Evolutionary conservation across 2,113 vertebrate species (phyloP).

Genomic region (Spea multiplicata): DNA sequence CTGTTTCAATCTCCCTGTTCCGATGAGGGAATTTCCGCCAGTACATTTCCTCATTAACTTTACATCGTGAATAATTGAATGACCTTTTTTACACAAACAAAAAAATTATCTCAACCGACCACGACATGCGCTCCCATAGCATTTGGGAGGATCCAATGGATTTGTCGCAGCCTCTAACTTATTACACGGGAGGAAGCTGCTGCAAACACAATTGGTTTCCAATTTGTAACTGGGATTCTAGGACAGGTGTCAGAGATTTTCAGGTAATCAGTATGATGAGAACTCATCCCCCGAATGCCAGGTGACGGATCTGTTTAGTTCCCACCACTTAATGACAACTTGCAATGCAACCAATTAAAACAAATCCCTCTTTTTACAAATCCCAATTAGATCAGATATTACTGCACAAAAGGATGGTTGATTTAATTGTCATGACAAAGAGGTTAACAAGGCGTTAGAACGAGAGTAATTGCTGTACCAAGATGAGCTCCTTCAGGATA

Average conservation of each 20-base stretch:
- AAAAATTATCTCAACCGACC: too few relatives aligned
- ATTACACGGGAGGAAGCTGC: too few relatives aligned
- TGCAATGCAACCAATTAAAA: slow-evolving; percentile 66
- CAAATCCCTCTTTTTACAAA: slow-evolving; percentile 63
- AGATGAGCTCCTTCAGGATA: neutral
- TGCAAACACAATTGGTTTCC: too few relatives aligned
- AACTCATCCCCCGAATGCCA: slow-evolving; percentile 45
- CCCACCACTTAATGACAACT: slow-evolving; percentile 61
- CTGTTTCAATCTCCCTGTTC: too few relatives aligned
- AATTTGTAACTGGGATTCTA: neutral
- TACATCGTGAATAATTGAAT: too few relatives aligned
- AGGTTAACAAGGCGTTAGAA: slow-evolving; percentile 51
- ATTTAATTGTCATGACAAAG: slow-evolving; percentile 65
- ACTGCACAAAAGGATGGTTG: slow-evolving; percentile 59
- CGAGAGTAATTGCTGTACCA: slow-evolving; percentile 52
- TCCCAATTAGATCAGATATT: slow-evolving; percentile 63
- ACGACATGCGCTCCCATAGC: too few relatives aligned
- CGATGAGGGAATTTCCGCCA: too few relatives aligned
- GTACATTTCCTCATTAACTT: too few relatives aligned
- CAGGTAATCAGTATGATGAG: slow-evolving; percentile 46
- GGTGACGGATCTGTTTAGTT: slow-evolving; percentile 58
- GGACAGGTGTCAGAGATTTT: slow-evolving; percentile 52
- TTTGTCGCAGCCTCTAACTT: too few relatives aligned
- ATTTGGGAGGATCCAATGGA: too few relatives aligned
- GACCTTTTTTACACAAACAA: too few relatives aligned